These are phyloP conservation scores for Netelia virgata DNA, from an alignment of 2,888 invertebrate genomes.

Conservation along the genomic window DNA sequence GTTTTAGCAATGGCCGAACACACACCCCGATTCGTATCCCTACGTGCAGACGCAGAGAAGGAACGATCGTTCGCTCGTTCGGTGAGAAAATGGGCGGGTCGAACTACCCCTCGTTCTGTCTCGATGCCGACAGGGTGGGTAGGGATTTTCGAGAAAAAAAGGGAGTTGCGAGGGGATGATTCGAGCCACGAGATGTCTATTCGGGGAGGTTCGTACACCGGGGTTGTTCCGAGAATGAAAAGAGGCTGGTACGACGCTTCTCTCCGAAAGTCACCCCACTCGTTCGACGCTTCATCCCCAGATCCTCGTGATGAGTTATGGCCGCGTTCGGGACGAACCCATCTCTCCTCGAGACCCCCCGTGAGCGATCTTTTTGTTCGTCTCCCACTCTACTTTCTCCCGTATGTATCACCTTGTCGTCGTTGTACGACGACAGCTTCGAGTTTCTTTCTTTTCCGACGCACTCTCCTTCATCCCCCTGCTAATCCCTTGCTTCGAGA, in stretches of 20 bases:
- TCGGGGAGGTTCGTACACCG: constrained; percentile 52
- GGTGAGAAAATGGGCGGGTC: constrained; percentile 17
- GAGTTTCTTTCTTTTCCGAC: not conserved
- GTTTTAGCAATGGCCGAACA: constrained; percentile 61
- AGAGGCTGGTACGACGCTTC: constrained; percentile 18
- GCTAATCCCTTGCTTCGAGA: not conserved
- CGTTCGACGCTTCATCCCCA: constrained; percentile 41
- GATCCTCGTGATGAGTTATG: constrained; percentile 65
- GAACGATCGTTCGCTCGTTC: too few species aligned
- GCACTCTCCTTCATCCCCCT: not conserved
- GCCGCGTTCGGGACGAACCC: constrained; percentile 7
- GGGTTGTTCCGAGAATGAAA: not conserved
- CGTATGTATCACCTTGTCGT: not conserved
- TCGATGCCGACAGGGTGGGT: not conserved
- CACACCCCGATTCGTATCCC: not conserved
- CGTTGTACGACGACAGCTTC: not conserved
- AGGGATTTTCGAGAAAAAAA: not conserved
- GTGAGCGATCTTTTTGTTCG: constrained; percentile 11
- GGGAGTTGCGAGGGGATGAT: not conserved
- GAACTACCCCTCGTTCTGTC: not conserved
- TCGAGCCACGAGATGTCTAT: constrained; percentile 3
- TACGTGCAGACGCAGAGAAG: not conserved
- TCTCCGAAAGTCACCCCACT: not conserved
- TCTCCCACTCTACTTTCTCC: not conserved
- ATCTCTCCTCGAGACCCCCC: too few species aligned